Conservation (phyloP, 2,888 invertebrate genomes). For the Pilophorus perplexus region DNA sequence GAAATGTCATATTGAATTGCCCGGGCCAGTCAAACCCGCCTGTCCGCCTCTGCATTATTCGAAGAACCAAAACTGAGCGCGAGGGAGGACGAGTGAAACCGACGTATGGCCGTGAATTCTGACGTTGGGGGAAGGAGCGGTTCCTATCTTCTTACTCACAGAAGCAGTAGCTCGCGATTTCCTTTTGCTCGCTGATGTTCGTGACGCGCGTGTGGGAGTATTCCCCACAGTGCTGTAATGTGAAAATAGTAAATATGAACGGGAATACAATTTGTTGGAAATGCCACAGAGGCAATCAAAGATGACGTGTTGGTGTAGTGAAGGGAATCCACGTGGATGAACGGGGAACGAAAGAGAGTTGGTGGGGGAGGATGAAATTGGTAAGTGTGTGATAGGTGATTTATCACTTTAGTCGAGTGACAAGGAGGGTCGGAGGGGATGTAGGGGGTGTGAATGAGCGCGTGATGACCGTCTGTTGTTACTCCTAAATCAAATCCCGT, state of each 20-base stretch:
- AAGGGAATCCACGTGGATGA: constrained; percentile 15
- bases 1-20: too few species aligned
- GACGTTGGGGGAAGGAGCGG: too few species aligned
- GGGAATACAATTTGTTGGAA: constrained; percentile 16
- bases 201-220: too few species aligned
- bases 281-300: constrained; percentile 21
- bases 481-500: constrained; percentile 41
- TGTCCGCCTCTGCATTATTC: too few species aligned
- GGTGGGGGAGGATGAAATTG: constrained; percentile 28
- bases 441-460: constrained; percentile 39
- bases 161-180: too few species aligned
- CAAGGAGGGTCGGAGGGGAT: constrained; percentile 20
- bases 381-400: constrained; percentile 41
- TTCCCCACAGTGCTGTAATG: too few species aligned
- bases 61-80: too few species aligned
- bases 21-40: too few species aligned
- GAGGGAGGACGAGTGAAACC: too few species aligned
- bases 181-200: too few species aligned
- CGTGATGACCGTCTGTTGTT: constrained; percentile 43
- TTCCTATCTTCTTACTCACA: too few species aligned
- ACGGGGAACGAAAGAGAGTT: background rate
- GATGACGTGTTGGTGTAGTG: constrained; percentile 31
- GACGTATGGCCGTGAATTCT: too few species aligned
- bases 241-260: constrained; percentile 11
- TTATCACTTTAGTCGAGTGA: constrained; percentile 40